Evolutionary conservation across 1,140 invertebrate genomes (phyloP), one percentile per base, ranked within the genome.

Genomic region (Diploscapter pachys): DNA sequence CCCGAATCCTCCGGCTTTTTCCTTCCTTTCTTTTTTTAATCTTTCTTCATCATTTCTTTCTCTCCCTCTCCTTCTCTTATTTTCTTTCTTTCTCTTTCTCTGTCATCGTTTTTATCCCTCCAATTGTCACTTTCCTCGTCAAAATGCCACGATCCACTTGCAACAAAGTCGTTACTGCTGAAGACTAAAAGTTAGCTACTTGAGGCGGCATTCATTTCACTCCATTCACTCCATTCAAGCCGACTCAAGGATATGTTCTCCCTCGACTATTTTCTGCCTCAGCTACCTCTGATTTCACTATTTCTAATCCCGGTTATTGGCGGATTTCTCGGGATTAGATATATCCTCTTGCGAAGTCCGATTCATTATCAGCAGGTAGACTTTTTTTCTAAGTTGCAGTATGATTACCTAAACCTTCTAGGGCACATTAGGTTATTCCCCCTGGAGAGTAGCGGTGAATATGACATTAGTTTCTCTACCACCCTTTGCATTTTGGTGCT

Each of bases 281-380:
- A 74, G 49, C 73, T 74, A 53, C 73, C 73, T 4, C 50, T 74
- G 4, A 51, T 74, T 3, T 5, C 73, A 3, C 9, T 74, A 31
- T 65, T 56, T 5, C 48, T 69, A 31, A 5, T 74, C 6, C 73
- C 73, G 4, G 51, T 74, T 50, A 69, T 74, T 4, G 59, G 64
- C 4, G 65, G 65, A 4, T 56, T 63, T 55, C 70, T 74, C 31
- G 73, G 73, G 5, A 54, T 64, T 65, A 67, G 64, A 65, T 66
- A 69, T 64, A 56, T 74, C 4, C 55, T 52, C 54, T 51, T 74
- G 73, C 68, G 70, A 56, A 74, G 73, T 69, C 65, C 64, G 53
- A 65, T 74, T 50, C 73, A 74, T 54, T 74, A 69, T 56, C 73
- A 74, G n/a, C 73, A 74, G 73, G 73, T 74, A n/a, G 55, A 59